phyloP scores from a whole-genome alignment of 2,113 vertebrate species.

The Esox niger region DNA sequence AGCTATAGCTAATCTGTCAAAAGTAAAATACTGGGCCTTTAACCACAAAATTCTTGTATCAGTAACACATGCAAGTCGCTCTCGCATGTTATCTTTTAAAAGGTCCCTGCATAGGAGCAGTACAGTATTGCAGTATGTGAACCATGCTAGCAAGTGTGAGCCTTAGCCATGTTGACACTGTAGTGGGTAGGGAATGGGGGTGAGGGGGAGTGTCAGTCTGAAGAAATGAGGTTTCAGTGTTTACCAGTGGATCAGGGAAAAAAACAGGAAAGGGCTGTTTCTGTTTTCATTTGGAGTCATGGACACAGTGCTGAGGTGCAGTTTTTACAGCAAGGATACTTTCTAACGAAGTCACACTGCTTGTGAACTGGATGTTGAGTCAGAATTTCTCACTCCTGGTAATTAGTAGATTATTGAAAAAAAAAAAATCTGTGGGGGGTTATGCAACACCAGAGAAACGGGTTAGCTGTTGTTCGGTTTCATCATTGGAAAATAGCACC shows the following conservation, averaged over 20 bases:
- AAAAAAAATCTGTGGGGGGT: too few species aligned
- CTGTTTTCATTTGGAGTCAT: neutral
- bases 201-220: neutral
- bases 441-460: neutral
- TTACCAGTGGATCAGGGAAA: neutral
- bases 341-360: neutral
- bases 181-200: neutral
- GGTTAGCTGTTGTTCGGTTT: neutral
- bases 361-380: neutral
- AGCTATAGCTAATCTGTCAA: too few species aligned
- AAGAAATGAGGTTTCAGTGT: neutral
- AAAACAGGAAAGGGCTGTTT: neutral
- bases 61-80: neutral
- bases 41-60: neutral
- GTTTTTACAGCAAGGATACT: neutral
- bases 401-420: constrained; percentile 5
- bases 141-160: neutral
- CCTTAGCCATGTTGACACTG: neutral
- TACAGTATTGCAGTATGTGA: neutral
- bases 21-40: neutral
- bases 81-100: neutral
- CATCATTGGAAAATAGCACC: neutral
- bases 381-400: neutral
- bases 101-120: neutral
- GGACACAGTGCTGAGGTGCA: neutral